Evolutionary conservation across 2,888 invertebrate species (phyloP), one percentile per base, ranked within the genome.

Genomic region (Lordiphosa andalusiaca): DNA sequence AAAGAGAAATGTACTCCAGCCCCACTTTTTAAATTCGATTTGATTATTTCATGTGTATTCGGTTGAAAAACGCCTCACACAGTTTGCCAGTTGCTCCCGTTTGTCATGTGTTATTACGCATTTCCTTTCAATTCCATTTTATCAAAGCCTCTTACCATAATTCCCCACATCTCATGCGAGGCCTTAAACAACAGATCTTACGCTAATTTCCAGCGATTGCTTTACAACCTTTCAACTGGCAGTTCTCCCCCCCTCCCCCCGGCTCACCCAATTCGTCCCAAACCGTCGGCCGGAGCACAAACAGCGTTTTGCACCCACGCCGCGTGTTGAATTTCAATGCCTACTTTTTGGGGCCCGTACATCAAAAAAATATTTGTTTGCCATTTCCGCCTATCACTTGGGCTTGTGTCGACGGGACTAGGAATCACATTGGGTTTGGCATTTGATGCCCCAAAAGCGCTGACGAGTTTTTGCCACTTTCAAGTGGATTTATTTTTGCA

Each of bases 401-500:
- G 38, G 41, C 41, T 51, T 64, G 37, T 48, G 59, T 59, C 59
- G 12, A 42, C 12, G 41, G 41, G 51, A 46, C 71, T 76, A 62
- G 55, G 73, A 85, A 80, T 85, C 80, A 80, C 84, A 83, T 76
- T 76, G 71, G 77, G 85, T 80, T 81, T 76, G 77, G 84, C 77
- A 85, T 85, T 83, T 83, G 80, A 84, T 64, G 85, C 81, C 77
- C 48, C 67, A 83, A 76, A 62, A 19, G 19, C 61, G 75, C 75
- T 81, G 75, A 76, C 77, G 77, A 73, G 75, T 66, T 61, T 75
- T 62, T 58, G 44, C 60, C 75, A 77, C 78, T 73, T 78, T 76
- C 80, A 80, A 80, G 80, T 83, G 80, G 85, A 80, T 80, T 80
- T 84, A 80, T 80, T 84, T 83, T 83, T 80, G 83, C 83, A 78